Conservation (phyloP, 2,797 vertebrate genomes). For the Ispidina lecontei region DNA sequence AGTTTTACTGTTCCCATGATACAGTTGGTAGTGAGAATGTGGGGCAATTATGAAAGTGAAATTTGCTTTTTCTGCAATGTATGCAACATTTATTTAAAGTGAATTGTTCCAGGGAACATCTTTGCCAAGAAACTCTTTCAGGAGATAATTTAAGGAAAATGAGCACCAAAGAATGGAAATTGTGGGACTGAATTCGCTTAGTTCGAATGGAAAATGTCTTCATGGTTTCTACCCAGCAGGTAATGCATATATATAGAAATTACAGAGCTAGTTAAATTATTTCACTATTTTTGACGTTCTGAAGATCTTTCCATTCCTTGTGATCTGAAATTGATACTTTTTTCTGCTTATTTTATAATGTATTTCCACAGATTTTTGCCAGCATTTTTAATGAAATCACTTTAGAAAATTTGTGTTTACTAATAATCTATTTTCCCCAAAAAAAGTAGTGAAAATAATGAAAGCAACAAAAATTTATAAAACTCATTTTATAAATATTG, state of each 20-base stretch:
- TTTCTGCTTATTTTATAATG: constrained; percentile 27
- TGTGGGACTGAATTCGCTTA: constrained; percentile 51
- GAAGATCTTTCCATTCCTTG: constrained; percentile 64
- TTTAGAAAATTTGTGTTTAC: constrained; percentile 50
- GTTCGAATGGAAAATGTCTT: constrained; percentile 67
- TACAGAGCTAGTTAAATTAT: constrained; percentile 68
- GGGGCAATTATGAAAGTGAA: constrained; percentile 41
- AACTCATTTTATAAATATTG: not conserved
- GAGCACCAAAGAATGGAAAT: constrained; percentile 67
- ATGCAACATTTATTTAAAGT: constrained; percentile 57
- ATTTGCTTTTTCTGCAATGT: constrained; percentile 53
- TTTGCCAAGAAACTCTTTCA: constrained; percentile 64
- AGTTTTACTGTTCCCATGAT: not conserved
- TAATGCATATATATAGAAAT: constrained; percentile 65
- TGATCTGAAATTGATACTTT: constrained; percentile 63
- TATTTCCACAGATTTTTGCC: constrained; percentile 53
- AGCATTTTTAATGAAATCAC: constrained; percentile 34
- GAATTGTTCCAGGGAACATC: constrained; percentile 54
- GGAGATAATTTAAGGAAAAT: constrained; percentile 67
- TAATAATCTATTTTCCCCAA: not conserved
- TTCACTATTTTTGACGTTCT: constrained; percentile 63
- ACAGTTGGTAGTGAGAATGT: not conserved
- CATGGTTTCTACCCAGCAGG: constrained; percentile 68
- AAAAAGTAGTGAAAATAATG: not conserved
- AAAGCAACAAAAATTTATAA: not conserved